A percentile compares a stretch with the other conserved stretches of the same genome.
phyloP scores from a whole-genome alignment of 2,888 invertebrate species.

The Neuroscelio doddi region DNA sequence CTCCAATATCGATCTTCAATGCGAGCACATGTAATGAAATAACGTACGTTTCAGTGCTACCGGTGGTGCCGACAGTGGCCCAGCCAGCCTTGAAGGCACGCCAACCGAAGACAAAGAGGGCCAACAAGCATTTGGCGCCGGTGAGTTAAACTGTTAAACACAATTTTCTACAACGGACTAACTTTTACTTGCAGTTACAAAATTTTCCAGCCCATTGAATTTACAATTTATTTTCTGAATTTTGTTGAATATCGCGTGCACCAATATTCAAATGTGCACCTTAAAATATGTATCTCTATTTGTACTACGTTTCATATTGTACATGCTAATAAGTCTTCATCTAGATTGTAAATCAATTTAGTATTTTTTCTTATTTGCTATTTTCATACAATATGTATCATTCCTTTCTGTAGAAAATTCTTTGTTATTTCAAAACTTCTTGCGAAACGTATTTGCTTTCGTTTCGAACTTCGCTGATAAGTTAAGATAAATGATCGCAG shows the following conservation, averaged over 20 bases:
- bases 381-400: too few species aligned
- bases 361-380: background rate
- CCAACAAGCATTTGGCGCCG: slow-evolving; percentile 80
- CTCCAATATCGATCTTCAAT: background rate
- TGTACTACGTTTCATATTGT: slow-evolving; percentile 3
- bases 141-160: slow-evolving; percentile 71
- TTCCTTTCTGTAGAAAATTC: too few species aligned
- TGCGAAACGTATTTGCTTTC: too few species aligned
- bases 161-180: too few species aligned
- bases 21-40: background rate
- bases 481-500: too few species aligned
- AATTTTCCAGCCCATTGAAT: too few species aligned
- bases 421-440: too few species aligned
- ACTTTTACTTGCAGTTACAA: too few species aligned
- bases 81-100: slow-evolving; percentile 83
- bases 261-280: slow-evolving; percentile 4
- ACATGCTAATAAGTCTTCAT: background rate
- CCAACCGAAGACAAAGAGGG: slow-evolving; percentile 87
- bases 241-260: slow-evolving; percentile 4
- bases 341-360: slow-evolving; percentile 14
- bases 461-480: too few species aligned
- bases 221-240: too few species aligned
- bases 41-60: slow-evolving; percentile 80
- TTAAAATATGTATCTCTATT: slow-evolving; percentile 22
- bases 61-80: slow-evolving; percentile 91